Evolutionary conservation across 2,113 vertebrate genomes (phyloP).

Genomic region (Poicephalus meyeri): DNA sequence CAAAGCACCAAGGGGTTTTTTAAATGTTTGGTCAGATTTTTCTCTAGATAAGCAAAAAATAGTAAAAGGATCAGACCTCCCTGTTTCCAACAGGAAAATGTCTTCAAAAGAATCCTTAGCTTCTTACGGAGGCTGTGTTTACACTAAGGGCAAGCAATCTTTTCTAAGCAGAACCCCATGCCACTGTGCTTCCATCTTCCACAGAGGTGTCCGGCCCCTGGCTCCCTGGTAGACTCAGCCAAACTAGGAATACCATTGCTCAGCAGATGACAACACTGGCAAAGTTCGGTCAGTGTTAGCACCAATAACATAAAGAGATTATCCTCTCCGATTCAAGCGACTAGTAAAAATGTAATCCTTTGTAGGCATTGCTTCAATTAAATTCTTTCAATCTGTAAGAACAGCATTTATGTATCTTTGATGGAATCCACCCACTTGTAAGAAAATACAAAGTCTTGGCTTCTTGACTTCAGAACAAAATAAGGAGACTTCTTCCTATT

Average conservation of each 20-base stretch:
- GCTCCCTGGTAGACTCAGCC: background rate
- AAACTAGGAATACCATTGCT: background rate
- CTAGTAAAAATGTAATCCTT: background rate
- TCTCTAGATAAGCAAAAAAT: background rate
- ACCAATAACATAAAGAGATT: background rate
- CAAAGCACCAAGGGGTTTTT: background rate
- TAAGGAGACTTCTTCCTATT: background rate
- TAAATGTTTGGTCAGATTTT: background rate
- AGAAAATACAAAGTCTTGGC: background rate
- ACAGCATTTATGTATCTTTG: background rate
- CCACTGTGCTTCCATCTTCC: background rate
- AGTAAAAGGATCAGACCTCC: background rate
- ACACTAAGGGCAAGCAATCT: background rate
- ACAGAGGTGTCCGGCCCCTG: background rate
- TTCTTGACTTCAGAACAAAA: background rate
- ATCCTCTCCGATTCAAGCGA: background rate
- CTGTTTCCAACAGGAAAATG: background rate
- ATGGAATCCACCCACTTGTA: background rate
- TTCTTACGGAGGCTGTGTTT: background rate
- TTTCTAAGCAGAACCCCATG: background rate
- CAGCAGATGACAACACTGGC: background rate
- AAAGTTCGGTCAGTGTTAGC: background rate
- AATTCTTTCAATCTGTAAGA: background rate
- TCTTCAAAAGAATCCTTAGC: background rate
- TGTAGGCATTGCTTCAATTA: background rate